These are phyloP conservation scores for Himalopsyche phryganea DNA, from an alignment of 1,140 invertebrate species.

Conservation along the genomic window DNA sequence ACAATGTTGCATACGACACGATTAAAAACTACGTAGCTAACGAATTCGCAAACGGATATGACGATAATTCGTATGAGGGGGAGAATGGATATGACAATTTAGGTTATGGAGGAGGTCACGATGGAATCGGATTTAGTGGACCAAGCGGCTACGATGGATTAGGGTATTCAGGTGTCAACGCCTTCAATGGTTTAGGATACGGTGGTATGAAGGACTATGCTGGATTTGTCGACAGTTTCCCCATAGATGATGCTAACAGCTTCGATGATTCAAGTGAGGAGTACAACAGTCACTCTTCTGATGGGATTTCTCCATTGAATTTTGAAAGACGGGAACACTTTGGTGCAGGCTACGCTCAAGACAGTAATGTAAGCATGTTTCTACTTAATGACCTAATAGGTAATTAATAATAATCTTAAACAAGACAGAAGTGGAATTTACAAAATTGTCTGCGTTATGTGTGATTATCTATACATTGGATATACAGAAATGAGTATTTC, in stretches of 20 bases:
- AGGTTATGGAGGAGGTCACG: no score
- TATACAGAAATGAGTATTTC: background rate
- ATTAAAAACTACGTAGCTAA: background rate
- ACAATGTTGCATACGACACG: slow-evolving; percentile 7
- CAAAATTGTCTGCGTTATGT: background rate
- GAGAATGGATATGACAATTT: background rate
- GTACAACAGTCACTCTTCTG: background rate
- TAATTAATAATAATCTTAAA: background rate
- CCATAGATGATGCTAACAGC: background rate
- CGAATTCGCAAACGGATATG: no score
- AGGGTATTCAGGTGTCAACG: no score
- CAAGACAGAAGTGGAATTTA: background rate
- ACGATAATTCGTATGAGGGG: background rate
- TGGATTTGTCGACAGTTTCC: background rate
- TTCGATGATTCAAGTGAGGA: background rate
- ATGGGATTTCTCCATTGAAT: slow-evolving; percentile 3
- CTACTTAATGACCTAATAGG: background rate
- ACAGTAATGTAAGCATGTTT: slow-evolving; percentile 9
- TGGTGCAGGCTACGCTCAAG: slow-evolving; percentile 5
- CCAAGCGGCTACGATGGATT: no score
- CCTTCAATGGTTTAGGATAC: background rate
- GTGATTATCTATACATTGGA: background rate
- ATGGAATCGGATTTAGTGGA: no score
- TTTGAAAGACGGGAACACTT: slow-evolving; percentile 8
- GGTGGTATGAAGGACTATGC: background rate